A percentile compares a stretch with the other conserved stretches of the same genome.
Conservation (phyloP, 2,113 vertebrate genomes). For the Labrus mixtus region DNA sequence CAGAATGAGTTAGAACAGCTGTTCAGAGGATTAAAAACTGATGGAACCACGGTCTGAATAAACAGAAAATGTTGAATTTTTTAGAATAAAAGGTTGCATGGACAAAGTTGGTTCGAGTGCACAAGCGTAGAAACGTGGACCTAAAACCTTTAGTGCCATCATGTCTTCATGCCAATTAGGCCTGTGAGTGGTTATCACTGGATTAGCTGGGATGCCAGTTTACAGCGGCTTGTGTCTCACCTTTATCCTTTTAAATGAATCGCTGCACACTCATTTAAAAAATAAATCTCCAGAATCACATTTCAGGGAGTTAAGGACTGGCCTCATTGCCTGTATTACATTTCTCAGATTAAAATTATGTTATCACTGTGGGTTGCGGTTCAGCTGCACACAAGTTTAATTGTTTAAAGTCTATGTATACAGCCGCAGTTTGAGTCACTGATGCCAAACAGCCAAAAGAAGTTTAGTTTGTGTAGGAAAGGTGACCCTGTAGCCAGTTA, state of each 20-base stretch:
- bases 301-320: neutral
- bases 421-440: neutral
- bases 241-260: neutral
- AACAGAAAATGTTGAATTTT: constrained; percentile 74
- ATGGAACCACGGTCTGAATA: constrained; percentile 75
- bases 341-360: constrained; percentile 48
- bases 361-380: constrained; percentile 23
- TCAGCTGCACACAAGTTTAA: constrained; percentile 20
- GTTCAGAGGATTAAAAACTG: constrained; percentile 79
- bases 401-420: constrained; percentile 5
- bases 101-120: neutral
- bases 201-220: constrained; percentile 45
- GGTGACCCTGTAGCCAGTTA: constrained; percentile 29
- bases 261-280: constrained; percentile 14
- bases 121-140: neutral
- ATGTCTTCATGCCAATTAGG: constrained; percentile 53
- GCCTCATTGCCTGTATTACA: constrained; percentile 4
- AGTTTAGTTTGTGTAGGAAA: constrained; percentile 16
- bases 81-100: constrained; percentile 58
- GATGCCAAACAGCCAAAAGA: constrained; percentile 4
- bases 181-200: constrained; percentile 43
- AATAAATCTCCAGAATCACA: constrained; percentile 8
- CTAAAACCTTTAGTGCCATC: constrained; percentile 31
- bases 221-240: constrained; percentile 19
- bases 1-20: constrained; percentile 83